Evolutionary conservation across 2,888 invertebrate genomes (phyloP), one percentile per base, ranked within the genome.

Genomic region (Balanococcus diminutus): DNA sequence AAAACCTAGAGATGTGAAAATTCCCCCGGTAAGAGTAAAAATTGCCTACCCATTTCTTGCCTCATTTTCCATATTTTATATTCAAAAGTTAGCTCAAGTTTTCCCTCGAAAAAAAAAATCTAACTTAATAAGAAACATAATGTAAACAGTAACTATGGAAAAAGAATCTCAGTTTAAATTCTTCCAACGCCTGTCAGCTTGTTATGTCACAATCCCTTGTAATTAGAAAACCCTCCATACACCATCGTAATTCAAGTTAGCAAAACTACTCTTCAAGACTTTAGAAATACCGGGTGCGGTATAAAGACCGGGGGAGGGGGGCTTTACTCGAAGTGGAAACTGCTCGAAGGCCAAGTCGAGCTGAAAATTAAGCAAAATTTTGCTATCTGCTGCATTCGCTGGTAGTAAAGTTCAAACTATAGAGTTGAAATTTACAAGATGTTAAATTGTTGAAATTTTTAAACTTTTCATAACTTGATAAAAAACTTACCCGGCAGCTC

Each of bases 401-500:
- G 3, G 11, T 67, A 8, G 28, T 67, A 67, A 67, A 28, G 28
- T 22, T 67, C 28, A 28, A 8, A 14, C 61, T 11, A 67, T 5
- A 56, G 28, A 25, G 11, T n/a, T 67, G 11, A 67, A 67, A 22
- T 67, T 67, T 67, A 28, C 61, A 67, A 25, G 61, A 67, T 14
- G 61, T 25, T 14, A 28, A 22, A 67, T 28, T n/a, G n/a, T n/a
- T n/a, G n/a, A n/a, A n/a, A n/a, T n/a, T n/a, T 22, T 28, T 51
- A 51, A 67, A 28, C 25, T 67, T 67, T 67, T 67, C 61, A 67
- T 67, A 67, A 67, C 61, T 67, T 28, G 61, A 28, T 67, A 28
- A 67, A 46, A 67, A 67, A 67, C 61, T 67, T 67, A 67, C 61
- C 61, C 28, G 28, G 61, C 61, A 14, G 61, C 61, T 67, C 61